Percentiles rank a stretch among this genome's conserved stretches.
phyloP scores from a whole-genome alignment of 1,140 invertebrate species.

The Zaprionus inermis region DNA sequence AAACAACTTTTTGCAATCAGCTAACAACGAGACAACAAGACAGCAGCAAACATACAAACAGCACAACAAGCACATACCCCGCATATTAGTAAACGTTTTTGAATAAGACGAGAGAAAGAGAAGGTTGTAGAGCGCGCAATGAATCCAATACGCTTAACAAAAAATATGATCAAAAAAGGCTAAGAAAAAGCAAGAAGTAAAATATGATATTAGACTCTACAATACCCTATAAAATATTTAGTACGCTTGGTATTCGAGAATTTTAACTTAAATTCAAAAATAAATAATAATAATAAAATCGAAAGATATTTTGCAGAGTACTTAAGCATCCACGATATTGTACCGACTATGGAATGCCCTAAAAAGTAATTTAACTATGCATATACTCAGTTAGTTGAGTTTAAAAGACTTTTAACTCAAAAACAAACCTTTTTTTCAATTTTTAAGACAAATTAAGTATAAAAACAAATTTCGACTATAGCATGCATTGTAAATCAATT shows the following conservation, averaged over 20 bases:
- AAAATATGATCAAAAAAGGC: not conserved
- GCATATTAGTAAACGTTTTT: conserved; percentile 5
- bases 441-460: too few relatives aligned
- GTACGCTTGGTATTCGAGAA: not conserved
- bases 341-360: too few relatives aligned
- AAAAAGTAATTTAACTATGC: too few relatives aligned
- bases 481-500: too few relatives aligned
- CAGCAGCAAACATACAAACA: not conserved
- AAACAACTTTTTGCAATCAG: conserved; percentile 35
- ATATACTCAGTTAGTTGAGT: too few relatives aligned
- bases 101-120: conserved; percentile 4
- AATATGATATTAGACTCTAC: not conserved
- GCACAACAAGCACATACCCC: conserved; percentile 4
- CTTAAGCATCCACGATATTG: too few relatives aligned
- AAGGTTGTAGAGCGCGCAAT: not conserved
- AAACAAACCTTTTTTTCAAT: too few relatives aligned
- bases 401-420: too few relatives aligned
- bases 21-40: conserved; percentile 7
- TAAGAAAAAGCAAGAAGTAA: not conserved
- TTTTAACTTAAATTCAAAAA: too few relatives aligned
- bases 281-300: too few relatives aligned
- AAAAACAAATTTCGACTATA: too few relatives aligned
- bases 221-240: not conserved
- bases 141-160: not conserved
- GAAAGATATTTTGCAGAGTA: too few relatives aligned